Evolutionary conservation across 2,797 vertebrate species (phyloP), one percentile per base, ranked within the genome.

Genomic region (Pampus argenteus): DNA sequence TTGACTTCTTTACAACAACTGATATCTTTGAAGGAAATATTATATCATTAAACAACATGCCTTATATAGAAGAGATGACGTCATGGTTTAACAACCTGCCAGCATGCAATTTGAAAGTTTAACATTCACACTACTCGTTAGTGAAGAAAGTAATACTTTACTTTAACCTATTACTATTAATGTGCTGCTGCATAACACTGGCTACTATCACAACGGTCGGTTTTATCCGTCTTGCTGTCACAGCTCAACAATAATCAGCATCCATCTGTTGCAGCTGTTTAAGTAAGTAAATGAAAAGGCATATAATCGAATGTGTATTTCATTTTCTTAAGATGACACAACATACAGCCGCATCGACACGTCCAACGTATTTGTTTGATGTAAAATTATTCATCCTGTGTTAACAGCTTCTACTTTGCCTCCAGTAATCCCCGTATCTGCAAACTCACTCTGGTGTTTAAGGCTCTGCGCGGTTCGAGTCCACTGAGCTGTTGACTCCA

Each of bases 381-480:
- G 6, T 42, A 18, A 18, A 42, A 18, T 11, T 2, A 42, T 42
- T 42, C 15, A 42, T 42, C n/a, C n/a, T n/a, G n/a, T n/a, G n/a
- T n/a, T n/a, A n/a, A n/a, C n/a, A n/a, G n/a, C n/a, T n/a, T 54
- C 36, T 51, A 64, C 47, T 68, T 9, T 22, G 60, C 50, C 55
- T 62, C 31, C 55, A 59, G 45, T 72, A 50, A 84, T 73, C 55
- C 31, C 45, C 57, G 20, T 42, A 40, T 55, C 70, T 66, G 76
- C 64, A 69, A 59, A 73, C 51, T 42, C 68, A 29, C 34, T 52
- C 23, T 76, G 25, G 54, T 49, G 76, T 70, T 47, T 28, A 80
- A 23, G 64, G 58, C 36, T 51, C 42, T 72, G 59, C 45, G 71
- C 40, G 49, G 64, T 66, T 60, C 54, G 52, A 71, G 56, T n/a